These are phyloP conservation scores for Lophotis ruficrista DNA, from an alignment of 2,113 vertebrate species.

Conservation along the genomic window DNA sequence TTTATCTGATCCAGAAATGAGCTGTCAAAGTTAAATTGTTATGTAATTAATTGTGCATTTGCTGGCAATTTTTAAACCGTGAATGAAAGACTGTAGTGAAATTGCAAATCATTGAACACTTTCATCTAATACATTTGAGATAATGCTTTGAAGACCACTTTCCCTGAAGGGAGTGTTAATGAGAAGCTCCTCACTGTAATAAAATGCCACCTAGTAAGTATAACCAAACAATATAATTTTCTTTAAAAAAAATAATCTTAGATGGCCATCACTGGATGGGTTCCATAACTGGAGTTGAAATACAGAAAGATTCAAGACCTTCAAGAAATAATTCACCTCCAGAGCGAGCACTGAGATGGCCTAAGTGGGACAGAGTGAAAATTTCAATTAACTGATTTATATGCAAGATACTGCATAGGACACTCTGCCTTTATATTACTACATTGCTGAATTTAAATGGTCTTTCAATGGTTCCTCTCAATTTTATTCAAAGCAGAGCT, in stretches of 20 bases:
- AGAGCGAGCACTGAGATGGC: background rate
- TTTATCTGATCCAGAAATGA: conserved; percentile 20
- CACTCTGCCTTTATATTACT: background rate
- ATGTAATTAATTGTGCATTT: conserved; percentile 37
- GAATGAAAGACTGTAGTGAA: conserved; percentile 28
- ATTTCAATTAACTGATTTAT: background rate
- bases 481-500: background rate
- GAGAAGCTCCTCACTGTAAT: conserved; percentile 1
- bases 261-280: background rate
- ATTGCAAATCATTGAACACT: background rate
- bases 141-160: background rate
- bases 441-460: background rate
- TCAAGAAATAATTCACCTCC: background rate
- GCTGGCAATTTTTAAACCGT: conserved; percentile 24
- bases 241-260: background rate
- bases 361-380: background rate
- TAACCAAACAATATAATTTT: background rate
- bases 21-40: conserved; percentile 12
- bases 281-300: background rate
- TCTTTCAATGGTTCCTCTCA: background rate
- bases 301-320: background rate
- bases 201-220: background rate
- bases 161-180: background rate
- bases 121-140: conserved; percentile 1
- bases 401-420: background rate